These are phyloP conservation scores for Tromatobia lineatoria DNA, from an alignment of 2,888 invertebrate genomes.

Conservation along the genomic window DNA sequence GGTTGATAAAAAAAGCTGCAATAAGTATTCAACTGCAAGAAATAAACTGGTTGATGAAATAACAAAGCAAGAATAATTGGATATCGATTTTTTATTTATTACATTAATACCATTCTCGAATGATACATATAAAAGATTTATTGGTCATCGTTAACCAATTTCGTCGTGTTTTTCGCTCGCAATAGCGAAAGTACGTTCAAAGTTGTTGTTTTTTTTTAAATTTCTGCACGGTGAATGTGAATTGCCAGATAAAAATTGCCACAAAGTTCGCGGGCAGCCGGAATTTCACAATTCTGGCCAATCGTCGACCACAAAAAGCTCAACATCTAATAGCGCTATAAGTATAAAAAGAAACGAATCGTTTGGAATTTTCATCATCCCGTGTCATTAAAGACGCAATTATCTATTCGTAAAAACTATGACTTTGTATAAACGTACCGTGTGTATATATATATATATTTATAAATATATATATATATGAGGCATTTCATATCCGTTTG, in stretches of 20 bases:
- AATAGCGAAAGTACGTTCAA: constrained; percentile 27
- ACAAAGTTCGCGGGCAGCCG: constrained; percentile 12
- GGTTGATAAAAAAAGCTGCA: too few species aligned
- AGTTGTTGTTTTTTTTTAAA: constrained; percentile 10
- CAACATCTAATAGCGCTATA: constrained; percentile 6
- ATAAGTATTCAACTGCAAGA: too few species aligned
- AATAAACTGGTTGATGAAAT: neutral
- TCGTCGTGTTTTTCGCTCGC: constrained; percentile 35
- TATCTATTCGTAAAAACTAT: constrained; percentile 33
- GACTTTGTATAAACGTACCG: constrained; percentile 37
- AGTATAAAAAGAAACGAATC: constrained; percentile 1
- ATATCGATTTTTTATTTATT: constrained; percentile 50
- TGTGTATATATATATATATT: constrained; percentile 53
- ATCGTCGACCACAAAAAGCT: constrained; percentile 30
- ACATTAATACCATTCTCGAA: constrained; percentile 49
- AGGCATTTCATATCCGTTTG: too few species aligned
- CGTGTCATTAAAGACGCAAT: constrained; percentile 15
- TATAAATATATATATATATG: constrained; percentile 23
- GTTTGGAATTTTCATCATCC: constrained; percentile 40
- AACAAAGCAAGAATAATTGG: neutral
- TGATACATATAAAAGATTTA: constrained; percentile 62
- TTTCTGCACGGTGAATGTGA: constrained; percentile 3
- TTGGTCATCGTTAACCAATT: constrained; percentile 27
- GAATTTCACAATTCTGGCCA: neutral
- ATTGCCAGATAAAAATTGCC: neutral